These are phyloP conservation scores for Pteropus rufus DNA, from an alignment of 2,797 vertebrate species.

Conservation along the genomic window DNA sequence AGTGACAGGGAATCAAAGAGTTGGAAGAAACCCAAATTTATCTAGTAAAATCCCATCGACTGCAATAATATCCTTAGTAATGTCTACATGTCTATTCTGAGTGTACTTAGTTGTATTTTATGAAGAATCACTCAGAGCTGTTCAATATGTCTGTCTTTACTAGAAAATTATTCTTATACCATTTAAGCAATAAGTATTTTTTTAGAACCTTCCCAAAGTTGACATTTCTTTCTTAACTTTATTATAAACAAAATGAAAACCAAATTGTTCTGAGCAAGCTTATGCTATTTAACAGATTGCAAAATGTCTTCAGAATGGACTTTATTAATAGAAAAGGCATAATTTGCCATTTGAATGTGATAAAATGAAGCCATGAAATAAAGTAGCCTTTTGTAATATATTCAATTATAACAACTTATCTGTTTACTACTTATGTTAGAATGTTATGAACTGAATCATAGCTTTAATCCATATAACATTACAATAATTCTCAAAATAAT, in stretches of 20 bases:
- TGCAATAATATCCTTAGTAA: not conserved
- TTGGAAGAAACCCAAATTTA: not conserved
- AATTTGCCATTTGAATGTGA: not conserved
- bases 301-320: not conserved
- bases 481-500: not conserved
- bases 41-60: not conserved
- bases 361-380: not conserved
- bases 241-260: constrained; percentile 15
- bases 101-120: not conserved
- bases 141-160: not conserved
- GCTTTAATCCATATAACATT: not conserved
- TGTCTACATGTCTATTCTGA: not conserved
- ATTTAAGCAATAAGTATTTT: not conserved
- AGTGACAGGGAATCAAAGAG: not conserved
- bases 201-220: constrained; percentile 25
- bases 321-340: not conserved
- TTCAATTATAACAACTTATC: not conserved
- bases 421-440: not conserved
- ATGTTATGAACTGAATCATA: not conserved
- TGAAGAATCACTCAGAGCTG: not conserved
- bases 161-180: not conserved
- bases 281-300: not conserved
- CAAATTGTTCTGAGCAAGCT: not conserved
- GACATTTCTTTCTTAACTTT: not conserved
- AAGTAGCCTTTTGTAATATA: not conserved